A percentile compares a stretch with the other conserved stretches of the same genome.
phyloP scores from a whole-genome alignment of 2,113 vertebrate species.

The Eonycteris spelaea region DNA sequence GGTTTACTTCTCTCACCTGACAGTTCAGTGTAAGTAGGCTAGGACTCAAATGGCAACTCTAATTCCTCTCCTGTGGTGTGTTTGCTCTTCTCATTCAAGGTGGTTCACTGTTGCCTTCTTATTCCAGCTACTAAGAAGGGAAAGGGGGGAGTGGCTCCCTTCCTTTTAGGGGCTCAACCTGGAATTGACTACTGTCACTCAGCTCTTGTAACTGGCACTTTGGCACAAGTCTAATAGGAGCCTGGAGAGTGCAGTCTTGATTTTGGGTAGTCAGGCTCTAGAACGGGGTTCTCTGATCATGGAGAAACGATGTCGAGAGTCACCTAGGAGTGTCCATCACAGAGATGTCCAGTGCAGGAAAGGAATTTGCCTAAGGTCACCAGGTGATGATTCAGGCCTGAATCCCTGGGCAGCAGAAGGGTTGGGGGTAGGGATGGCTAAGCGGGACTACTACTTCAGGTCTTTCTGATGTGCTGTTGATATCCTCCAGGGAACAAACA shows the following conservation, averaged over 20 bases:
- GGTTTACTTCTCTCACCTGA: background rate
- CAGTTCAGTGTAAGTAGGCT: background rate
- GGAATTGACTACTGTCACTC: background rate
- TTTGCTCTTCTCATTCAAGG: background rate
- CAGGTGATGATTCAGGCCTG: background rate
- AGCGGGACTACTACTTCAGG: background rate
- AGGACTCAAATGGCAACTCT: background rate
- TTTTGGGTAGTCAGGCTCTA: background rate
- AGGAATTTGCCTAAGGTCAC: background rate
- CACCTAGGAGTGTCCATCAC: background rate
- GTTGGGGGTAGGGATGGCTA: background rate
- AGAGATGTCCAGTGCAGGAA: background rate
- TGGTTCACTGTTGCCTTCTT: background rate
- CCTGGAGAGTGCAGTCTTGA: background rate
- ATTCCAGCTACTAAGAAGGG: background rate
- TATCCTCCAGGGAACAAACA: constrained; percentile 93
- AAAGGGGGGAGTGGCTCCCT: background rate
- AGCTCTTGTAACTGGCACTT: background rate
- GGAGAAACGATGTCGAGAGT: background rate
- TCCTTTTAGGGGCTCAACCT: background rate
- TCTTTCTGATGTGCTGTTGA: constrained; percentile 47
- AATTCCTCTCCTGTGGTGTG: background rate
- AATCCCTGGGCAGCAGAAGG: background rate
- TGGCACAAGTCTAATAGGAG: background rate
- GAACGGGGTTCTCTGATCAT: background rate